Evolutionary conservation across 1,140 invertebrate species (phyloP).

Genomic region (Tetramorium simillimum): DNA sequence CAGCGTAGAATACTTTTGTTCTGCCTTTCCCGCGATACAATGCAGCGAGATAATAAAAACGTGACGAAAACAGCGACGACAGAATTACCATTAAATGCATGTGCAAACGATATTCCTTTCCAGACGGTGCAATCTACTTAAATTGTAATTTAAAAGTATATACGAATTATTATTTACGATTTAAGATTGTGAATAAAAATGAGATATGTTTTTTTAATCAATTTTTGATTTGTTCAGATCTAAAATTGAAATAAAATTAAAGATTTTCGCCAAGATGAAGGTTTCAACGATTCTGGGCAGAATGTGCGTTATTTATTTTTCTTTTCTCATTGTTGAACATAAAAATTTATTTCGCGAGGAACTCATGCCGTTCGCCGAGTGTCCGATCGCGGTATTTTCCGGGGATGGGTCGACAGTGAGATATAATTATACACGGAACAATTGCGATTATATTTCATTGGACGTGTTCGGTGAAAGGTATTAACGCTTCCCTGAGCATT

Average conservation of each 20-base stretch:
- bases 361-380: background rate
- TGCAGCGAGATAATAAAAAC: conserved; percentile 42
- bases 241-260: background rate
- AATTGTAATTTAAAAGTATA: conserved; percentile 4
- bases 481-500: conserved; percentile 23
- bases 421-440: conserved; percentile 6
- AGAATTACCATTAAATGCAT: background rate
- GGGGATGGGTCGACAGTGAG: background rate
- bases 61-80: background rate
- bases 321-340: background rate
- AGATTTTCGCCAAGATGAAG: background rate
- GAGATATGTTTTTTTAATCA: background rate
- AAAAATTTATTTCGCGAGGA: too few species aligned
- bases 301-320: background rate
- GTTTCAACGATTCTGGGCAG: background rate
- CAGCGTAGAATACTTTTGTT: conserved; percentile 23
- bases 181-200: background rate
- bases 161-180: background rate
- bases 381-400: background rate
- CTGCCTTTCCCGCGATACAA: background rate
- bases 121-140: background rate
- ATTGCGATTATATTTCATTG: conserved; percentile 20
- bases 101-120: background rate
- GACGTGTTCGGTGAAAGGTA: conserved; percentile 14
- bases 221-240: background rate